Conservation (phyloP, 2,797 vertebrate species). For the Coreius guichenoti region DNA sequence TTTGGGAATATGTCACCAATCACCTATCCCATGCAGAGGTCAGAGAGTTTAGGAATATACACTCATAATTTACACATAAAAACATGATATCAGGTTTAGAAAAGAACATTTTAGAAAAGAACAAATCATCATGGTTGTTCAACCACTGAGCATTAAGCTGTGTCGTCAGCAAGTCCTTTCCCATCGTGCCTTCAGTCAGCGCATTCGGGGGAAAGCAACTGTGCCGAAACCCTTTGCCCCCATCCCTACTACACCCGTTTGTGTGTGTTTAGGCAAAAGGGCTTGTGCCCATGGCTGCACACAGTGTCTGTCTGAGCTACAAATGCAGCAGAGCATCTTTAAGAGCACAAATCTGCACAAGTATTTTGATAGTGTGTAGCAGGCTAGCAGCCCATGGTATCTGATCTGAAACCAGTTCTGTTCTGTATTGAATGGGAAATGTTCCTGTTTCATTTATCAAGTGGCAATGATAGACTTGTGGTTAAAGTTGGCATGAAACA, state of each 20-base stretch:
- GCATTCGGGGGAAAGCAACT: not conserved
- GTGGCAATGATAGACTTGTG: slow-evolving; percentile 2
- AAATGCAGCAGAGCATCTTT: not conserved
- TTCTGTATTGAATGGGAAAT: not conserved
- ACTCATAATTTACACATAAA: not conserved
- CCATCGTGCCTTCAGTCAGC: not conserved
- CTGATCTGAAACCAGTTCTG: slow-evolving; percentile 4
- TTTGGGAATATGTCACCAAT: too few species aligned
- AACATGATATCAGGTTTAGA: not conserved
- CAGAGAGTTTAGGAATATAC: not conserved
- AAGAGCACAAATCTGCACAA: not conserved
- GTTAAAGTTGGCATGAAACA: not conserved
- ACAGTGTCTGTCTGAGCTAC: not conserved
- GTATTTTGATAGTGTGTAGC: not conserved
- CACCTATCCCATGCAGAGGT: not conserved
- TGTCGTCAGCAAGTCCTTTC: not conserved
- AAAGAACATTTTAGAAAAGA: not conserved
- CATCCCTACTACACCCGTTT: not conserved
- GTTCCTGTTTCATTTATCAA: not conserved
- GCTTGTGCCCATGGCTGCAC: not conserved
- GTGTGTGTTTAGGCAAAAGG: slow-evolving; percentile 24
- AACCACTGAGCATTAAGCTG: not conserved
- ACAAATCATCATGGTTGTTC: not conserved
- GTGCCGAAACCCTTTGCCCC: not conserved
- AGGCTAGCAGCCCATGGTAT: not conserved